Conservation (phyloP, 2,888 invertebrate genomes). For the Heliconius sara region DNA sequence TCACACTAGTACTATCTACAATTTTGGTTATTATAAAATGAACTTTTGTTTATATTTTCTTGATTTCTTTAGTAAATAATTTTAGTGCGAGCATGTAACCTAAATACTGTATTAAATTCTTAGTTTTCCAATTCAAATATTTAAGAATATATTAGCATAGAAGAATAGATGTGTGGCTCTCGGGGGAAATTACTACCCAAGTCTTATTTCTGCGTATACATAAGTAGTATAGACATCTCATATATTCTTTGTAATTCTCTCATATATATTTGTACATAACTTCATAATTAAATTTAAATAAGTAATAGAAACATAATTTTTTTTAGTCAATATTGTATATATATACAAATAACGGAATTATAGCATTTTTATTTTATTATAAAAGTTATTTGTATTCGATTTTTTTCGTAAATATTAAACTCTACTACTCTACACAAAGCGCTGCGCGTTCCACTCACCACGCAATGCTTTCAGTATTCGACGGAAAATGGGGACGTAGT, state of each 20-base stretch:
- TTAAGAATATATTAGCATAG: constrained; percentile 11
- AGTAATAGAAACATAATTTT: background rate
- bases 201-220: constrained; percentile 6
- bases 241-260: background rate
- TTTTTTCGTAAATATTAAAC: no score
- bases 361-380: no score
- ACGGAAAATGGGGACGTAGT: no score
- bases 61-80: background rate
- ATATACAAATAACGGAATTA: background rate
- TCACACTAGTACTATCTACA: no score
- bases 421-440: no score
- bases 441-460: no score
- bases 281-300: background rate
- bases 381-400: no score
- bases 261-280: background rate
- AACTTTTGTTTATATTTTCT: background rate
- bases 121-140: background rate
- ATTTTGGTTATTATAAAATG: no score
- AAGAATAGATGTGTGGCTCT: background rate
- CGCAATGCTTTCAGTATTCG: no score
- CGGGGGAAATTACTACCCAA: constrained; percentile 26
- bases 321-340: background rate
- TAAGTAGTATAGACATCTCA: constrained; percentile 4
- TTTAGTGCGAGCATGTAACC: background rate
- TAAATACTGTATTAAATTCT: background rate